Percentiles rank a stretch among this genome's conserved stretches.
These are phyloP conservation scores for Ridgeia piscesae DNA, from an alignment of 1,140 invertebrate genomes.

Conservation along the genomic window DNA sequence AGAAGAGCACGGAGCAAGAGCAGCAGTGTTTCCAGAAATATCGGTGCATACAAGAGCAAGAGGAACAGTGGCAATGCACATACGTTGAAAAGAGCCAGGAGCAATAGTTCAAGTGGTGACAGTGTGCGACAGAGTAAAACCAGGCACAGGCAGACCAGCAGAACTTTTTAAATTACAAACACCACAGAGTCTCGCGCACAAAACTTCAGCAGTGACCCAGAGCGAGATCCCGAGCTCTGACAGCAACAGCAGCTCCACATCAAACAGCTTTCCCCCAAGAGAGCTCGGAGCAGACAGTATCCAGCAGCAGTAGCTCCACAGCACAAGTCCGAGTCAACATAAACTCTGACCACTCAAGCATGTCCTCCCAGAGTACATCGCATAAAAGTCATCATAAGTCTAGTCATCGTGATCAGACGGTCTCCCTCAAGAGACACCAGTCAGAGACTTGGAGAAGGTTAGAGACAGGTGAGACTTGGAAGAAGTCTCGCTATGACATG, in stretches of 20 bases:
- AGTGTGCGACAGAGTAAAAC: too few species aligned
- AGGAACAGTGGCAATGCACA: too few species aligned
- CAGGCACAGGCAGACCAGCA: too few species aligned
- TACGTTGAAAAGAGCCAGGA: too few species aligned
- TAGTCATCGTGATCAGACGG: too few species aligned
- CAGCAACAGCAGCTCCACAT: background rate
- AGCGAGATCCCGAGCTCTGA: background rate
- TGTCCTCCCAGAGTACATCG: background rate
- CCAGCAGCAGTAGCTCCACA: background rate
- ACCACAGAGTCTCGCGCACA: background rate
- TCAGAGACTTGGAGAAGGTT: background rate
- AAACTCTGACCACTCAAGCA: background rate
- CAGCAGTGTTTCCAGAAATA: too few species aligned
- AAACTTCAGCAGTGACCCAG: background rate
- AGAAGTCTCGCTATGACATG: background rate
- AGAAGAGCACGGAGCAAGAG: background rate
- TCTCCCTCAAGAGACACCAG: too few species aligned
- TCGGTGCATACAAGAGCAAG: too few species aligned
- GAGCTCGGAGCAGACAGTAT: background rate
- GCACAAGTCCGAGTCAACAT: background rate
- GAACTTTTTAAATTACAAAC: background rate
- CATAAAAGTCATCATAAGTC: too few species aligned
- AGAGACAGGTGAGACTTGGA: background rate
- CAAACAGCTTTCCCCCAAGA: background rate
- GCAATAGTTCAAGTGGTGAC: background rate